Conservation (phyloP, 2,113 vertebrate species). For the Cryptotis parvus region DNA sequence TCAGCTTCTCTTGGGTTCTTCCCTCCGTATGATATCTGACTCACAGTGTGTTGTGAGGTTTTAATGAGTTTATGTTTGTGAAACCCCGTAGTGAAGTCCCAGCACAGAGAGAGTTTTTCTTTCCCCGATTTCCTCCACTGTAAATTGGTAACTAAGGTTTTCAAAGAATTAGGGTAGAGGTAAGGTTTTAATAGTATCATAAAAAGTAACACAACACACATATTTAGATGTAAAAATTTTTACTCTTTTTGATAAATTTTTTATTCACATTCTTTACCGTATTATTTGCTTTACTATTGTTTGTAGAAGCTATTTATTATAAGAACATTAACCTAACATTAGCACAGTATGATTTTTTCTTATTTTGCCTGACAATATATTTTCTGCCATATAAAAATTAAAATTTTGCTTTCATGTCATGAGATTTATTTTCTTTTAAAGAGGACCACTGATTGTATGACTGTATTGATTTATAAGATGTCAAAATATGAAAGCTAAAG, state of each 20-base stretch:
- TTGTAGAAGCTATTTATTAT: constrained; percentile 46
- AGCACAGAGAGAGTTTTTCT: background rate
- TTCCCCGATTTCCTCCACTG: background rate
- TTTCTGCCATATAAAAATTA: background rate
- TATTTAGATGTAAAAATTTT: background rate
- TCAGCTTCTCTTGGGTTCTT: constrained; percentile 25
- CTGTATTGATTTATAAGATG: constrained; percentile 39
- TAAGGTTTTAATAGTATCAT: too few species aligned
- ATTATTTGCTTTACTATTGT: constrained; percentile 2
- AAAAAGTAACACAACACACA: background rate
- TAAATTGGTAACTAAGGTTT: constrained; percentile 9
- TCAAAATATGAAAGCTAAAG: background rate
- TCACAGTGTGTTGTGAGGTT: background rate
- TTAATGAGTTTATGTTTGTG: background rate
- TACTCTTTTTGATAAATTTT: background rate
- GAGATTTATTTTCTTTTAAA: constrained; percentile 17
- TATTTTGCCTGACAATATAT: constrained; percentile 34
- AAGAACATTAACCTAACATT: background rate
- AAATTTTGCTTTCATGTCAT: constrained; percentile 39
- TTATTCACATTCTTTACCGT: background rate
- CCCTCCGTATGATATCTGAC: background rate
- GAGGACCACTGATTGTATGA: background rate
- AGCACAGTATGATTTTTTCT: constrained; percentile 8
- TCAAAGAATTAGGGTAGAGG: too few species aligned
- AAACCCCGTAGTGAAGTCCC: background rate